Evolutionary conservation across 2,797 vertebrate genomes (phyloP).

Genomic region (Notolepis coatsorum): DNA sequence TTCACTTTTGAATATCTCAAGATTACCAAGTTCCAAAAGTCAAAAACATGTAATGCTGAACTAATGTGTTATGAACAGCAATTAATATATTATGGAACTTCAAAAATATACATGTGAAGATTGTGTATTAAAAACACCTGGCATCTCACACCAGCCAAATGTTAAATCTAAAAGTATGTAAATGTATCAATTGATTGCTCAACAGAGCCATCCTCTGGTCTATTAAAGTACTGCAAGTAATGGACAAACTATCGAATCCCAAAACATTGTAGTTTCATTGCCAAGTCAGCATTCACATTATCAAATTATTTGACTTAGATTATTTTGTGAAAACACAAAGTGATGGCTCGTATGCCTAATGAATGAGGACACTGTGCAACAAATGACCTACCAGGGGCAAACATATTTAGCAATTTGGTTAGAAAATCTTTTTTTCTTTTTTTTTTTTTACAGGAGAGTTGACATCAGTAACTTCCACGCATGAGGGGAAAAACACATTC

Average conservation of each 20-base stretch:
- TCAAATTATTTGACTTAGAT: slow-evolving; percentile 39
- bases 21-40: slow-evolving; percentile 52
- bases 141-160: slow-evolving; percentile 33
- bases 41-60: slow-evolving; percentile 46
- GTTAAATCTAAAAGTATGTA: slow-evolving; percentile 41
- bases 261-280: slow-evolving; percentile 15
- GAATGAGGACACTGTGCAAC: slow-evolving; percentile 62
- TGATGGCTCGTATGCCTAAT: slow-evolving; percentile 48
- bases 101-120: slow-evolving; percentile 50
- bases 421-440: no score
- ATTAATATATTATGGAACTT: slow-evolving; percentile 60
- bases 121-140: slow-evolving; percentile 32
- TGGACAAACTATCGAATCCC: slow-evolving; percentile 8
- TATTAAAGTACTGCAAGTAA: slow-evolving; percentile 42
- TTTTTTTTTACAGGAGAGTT: slow-evolving; percentile 64
- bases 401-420: slow-evolving; percentile 49
- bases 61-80: slow-evolving; percentile 52
- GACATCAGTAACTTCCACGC: slow-evolving; percentile 77
- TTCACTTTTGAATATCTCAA: slow-evolving; percentile 55
- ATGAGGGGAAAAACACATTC: slow-evolving; percentile 60
- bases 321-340: slow-evolving; percentile 64
- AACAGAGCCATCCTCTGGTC: slow-evolving; percentile 58
- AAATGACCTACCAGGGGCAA: slow-evolving; percentile 46
- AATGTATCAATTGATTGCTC: slow-evolving; percentile 35
- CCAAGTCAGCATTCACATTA: slow-evolving; percentile 13